These are phyloP conservation scores for Sebastolobus altivelis DNA, from an alignment of 2,797 vertebrate genomes.

Conservation along the genomic window DNA sequence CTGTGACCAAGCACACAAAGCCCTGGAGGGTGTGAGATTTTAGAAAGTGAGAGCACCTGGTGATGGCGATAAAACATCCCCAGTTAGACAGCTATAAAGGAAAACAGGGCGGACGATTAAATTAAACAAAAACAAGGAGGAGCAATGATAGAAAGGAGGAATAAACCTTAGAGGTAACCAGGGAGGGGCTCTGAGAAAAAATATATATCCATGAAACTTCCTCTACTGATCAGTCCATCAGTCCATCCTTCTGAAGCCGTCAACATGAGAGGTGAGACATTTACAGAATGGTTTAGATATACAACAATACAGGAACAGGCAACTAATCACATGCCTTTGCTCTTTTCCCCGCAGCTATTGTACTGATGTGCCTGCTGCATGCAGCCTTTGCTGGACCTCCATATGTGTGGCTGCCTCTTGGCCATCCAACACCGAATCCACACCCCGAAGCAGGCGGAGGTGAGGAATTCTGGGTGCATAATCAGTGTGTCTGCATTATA, in stretches of 20 bases:
- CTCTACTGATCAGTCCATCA: slow-evolving; percentile 24
- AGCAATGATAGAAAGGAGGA: slow-evolving; percentile 25
- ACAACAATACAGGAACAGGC: background rate
- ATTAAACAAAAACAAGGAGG: slow-evolving; percentile 36
- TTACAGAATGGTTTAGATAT: background rate
- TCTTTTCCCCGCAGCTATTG: slow-evolving; percentile 61
- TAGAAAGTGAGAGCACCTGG: slow-evolving; percentile 25
- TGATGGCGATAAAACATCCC: slow-evolving; percentile 6
- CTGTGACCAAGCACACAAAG: slow-evolving; percentile 25
- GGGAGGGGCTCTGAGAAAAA: slow-evolving; percentile 50
- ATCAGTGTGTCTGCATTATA: background rate
- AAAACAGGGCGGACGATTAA: background rate
- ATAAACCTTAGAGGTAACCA: slow-evolving; percentile 19
- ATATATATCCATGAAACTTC: slow-evolving; percentile 57
- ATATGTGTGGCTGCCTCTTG: background rate
- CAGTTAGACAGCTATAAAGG: background rate
- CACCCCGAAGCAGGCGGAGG: slow-evolving; percentile 19
- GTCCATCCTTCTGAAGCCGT: slow-evolving; percentile 31
- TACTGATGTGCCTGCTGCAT: slow-evolving; percentile 76
- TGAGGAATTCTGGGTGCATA: slow-evolving; percentile 43
- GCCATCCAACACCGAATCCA: accelerated
- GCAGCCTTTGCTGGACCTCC: background rate
- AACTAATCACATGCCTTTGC: background rate
- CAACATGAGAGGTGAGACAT: slow-evolving; percentile 84
- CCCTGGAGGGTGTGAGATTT: slow-evolving; percentile 21